Evolutionary conservation across 2,797 vertebrate species (phyloP), one percentile per base, ranked within the genome.

Genomic region (Pangasius mekongensis): DNA sequence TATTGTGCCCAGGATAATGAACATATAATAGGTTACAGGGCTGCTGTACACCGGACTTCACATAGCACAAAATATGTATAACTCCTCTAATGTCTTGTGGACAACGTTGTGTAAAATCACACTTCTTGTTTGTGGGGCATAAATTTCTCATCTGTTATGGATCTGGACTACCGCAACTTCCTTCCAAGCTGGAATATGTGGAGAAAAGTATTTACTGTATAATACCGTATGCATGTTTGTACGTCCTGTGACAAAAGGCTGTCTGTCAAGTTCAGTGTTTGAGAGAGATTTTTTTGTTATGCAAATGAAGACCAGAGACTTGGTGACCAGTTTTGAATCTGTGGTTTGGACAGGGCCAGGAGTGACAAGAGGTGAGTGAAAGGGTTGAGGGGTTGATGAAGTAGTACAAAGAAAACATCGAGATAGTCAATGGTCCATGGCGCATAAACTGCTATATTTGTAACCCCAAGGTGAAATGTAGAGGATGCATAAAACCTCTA

Each of bases 401-500:
- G 47, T 22, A 49, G 62, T 14, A 84, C 16, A 22, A 84, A 30
- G n/a, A 69, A 52, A 84, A 84, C 20, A 84, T 9, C 1, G 47
- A 47, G 39, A 64, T 43, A 27, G 36, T 60, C 47, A 2, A 56
- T 16, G 9, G 33, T 62, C 56, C 27, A 66, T 52, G n/a, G 43
- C 27, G 33, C 22, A 18, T 52, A 30, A 54, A 27, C 47, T 36
- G 5, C 30, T 36, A 54, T 84, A 36, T 71, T 84, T 84, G 54
- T 54, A 71, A 54, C 66, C 20, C 62, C 8, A 71, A 62, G 74
- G 36, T 47, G 60, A 81, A 58, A 85, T 24, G 16, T 69, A 67
- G 18, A 80, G 74, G 27, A 85, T 85, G 74, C 30, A 60, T 11
- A 71, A 58, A 69, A 27, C 36, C 86, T 24, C 62, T 22, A 66